Base-by-base conservation (phyloP, 2,113 vertebrate genomes). In the Dermatemys mawii region DNA sequence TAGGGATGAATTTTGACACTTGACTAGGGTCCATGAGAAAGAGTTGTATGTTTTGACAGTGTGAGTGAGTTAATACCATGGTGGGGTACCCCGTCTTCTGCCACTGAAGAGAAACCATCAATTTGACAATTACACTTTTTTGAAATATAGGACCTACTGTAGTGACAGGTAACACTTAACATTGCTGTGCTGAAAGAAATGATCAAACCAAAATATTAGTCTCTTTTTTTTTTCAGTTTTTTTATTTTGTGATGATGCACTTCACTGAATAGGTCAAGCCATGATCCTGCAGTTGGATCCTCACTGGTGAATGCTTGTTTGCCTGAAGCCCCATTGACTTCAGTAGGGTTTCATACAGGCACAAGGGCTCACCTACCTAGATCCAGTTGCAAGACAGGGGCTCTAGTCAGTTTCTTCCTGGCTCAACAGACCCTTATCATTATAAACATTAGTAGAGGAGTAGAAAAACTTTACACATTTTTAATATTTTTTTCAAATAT, bases 401-500 rank as follows among this genome's bases (percentile, higher is more conserved):
- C 22, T 70, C 9, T 26, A 76, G 22, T 29, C 70, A 4, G 70
- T 75, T 73, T 57, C 90, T 90, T 57, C 86, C 29, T 51, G 55
- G 81, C 86, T 93, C n/a, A 85, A 94, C 96, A 92, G 89, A 89
- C 80, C 91, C 88, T 88, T 81, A 4, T 17, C 81, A 87, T 19
- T 53, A 53, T 53, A 53, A 46, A 46, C 7, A 27, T 46, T 41
- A 29, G 63, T 55, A 51, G 26, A 82, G 89, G 92, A 90, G 78
- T 84, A 93, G 93, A 92, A 95, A 92, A 76, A 44, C 38, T 3
- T 6, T 57, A 27, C 55, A 60, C 93, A 95, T 95, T 0, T 5
- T 94, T 93, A 97, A 88, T 82, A 26, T n/a, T 78, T 44, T 95
- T 86, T 83, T 95, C 73, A 93, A 87, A 88, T 89, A 24, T 79